Percentiles rank a stretch among this genome's conserved stretches.
Conservation (phyloP, 2,797 vertebrate genomes). For the Bovichtus diacanthus region DNA sequence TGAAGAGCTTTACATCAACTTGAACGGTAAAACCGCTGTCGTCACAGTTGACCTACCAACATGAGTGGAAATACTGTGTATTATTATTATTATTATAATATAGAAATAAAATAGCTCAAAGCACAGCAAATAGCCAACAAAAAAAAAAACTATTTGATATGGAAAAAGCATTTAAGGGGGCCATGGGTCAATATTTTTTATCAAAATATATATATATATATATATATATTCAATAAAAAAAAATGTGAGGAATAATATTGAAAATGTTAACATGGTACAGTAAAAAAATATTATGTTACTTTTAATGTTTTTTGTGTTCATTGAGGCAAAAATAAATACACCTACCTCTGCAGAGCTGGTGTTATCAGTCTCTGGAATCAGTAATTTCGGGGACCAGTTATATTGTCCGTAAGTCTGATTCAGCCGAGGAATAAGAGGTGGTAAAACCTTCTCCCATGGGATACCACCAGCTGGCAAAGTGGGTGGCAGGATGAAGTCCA, state of each 20-base stretch:
- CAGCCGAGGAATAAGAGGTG: conserved; percentile 80
- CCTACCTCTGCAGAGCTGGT: conserved; percentile 79
- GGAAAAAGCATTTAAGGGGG: too few relatives aligned
- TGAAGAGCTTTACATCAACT: conserved; percentile 85
- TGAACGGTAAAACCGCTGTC: conserved; percentile 81
- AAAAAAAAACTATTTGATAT: not conserved
- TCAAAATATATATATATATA: too few relatives aligned
- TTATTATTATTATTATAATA: conserved; percentile 3
- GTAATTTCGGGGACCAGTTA: conserved; percentile 76
- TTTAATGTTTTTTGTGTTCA: not conserved
- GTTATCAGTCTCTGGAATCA: conserved; percentile 76
- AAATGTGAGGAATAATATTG: too few relatives aligned
- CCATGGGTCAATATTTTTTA: too few relatives aligned
- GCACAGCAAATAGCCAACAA: not conserved
- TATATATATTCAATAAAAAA: too few relatives aligned
- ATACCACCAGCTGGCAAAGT: conserved; percentile 73
- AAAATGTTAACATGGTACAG: too few relatives aligned
- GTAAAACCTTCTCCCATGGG: conserved; percentile 83
- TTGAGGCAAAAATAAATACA: not conserved
- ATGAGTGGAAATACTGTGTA: not conserved
- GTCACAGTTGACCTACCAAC: conserved; percentile 81
- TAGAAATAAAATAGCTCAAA: not conserved
- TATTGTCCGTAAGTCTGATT: conserved; percentile 75
- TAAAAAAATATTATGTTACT: too few relatives aligned
- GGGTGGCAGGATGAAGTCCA: conserved; percentile 84